These are phyloP conservation scores for Platycnemis pennipes DNA, from an alignment of 2,888 invertebrate genomes.

Conservation along the genomic window DNA sequence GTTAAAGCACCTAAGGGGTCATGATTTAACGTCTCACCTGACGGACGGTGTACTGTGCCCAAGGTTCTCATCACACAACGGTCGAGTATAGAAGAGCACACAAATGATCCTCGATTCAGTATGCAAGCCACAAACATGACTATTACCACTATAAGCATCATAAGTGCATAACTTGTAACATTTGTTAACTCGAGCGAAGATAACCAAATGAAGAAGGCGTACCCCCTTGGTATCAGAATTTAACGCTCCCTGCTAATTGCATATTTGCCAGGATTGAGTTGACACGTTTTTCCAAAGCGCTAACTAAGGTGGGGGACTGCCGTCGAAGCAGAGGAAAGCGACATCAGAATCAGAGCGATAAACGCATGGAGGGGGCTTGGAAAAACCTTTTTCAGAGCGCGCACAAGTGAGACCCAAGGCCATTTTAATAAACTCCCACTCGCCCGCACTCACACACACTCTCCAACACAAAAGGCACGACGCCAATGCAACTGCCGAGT, in stretches of 20 bases:
- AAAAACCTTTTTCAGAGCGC: background rate
- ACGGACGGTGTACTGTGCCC: too few species aligned
- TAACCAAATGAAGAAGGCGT: too few species aligned
- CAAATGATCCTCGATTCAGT: too few species aligned
- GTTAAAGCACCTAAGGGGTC: too few species aligned
- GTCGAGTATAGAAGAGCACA: too few species aligned
- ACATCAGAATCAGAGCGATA: background rate
- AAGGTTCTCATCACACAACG: too few species aligned
- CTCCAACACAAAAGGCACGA: background rate
- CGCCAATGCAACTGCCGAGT: background rate
- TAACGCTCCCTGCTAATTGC: background rate
- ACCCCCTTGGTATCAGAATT: background rate
- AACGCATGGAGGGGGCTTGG: background rate
- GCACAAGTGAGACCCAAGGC: constrained; percentile 46
- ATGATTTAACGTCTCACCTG: too few species aligned
- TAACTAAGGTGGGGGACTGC: background rate
- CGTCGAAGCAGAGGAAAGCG: background rate
- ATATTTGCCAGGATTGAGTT: background rate
- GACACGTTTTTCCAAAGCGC: too few species aligned
- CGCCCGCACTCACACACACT: background rate
- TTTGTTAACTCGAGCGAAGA: too few species aligned
- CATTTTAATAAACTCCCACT: constrained; percentile 37
- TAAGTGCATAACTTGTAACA: too few species aligned
- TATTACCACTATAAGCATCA: too few species aligned
- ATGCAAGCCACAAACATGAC: too few species aligned